These are phyloP conservation scores for Tipula unca DNA, from an alignment of 2,888 invertebrate genomes.

Conservation along the genomic window DNA sequence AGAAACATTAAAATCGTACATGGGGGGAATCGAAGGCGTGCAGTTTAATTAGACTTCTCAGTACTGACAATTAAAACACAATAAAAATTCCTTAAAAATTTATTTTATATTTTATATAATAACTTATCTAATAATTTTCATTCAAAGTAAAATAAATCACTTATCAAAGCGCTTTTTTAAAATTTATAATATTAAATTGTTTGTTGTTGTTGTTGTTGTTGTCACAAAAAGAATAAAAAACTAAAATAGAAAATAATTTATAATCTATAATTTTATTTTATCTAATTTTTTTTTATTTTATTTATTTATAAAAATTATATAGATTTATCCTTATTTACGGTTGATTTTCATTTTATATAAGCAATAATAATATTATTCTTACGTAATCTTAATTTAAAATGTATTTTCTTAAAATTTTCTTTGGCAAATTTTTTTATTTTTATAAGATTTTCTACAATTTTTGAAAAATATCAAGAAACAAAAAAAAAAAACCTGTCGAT, in stretches of 20 bases:
- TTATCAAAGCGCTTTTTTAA: neutral
- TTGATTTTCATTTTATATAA: neutral
- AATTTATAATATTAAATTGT: neutral
- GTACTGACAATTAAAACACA: neutral
- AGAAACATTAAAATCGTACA: too few relatives aligned
- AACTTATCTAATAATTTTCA: neutral
- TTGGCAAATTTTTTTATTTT: neutral
- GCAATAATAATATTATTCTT: neutral
- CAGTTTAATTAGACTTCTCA: neutral
- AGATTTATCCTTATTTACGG: neutral
- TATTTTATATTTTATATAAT: neutral
- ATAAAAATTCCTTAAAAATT: neutral
- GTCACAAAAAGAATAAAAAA: neutral
- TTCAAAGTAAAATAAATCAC: neutral
- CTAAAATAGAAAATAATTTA: neutral
- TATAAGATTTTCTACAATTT: neutral
- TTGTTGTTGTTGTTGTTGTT: neutral
- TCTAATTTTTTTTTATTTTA: neutral
- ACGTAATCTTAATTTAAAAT: neutral
- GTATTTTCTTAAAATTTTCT: neutral
- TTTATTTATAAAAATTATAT: neutral
- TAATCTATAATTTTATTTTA: neutral
- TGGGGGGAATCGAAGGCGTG: too few relatives aligned
- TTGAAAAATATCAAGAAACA: neutral
- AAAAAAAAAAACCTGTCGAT: neutral